Evolutionary conservation across 1,140 invertebrate species (phyloP).

Genomic region (Drosophila orosa): DNA sequence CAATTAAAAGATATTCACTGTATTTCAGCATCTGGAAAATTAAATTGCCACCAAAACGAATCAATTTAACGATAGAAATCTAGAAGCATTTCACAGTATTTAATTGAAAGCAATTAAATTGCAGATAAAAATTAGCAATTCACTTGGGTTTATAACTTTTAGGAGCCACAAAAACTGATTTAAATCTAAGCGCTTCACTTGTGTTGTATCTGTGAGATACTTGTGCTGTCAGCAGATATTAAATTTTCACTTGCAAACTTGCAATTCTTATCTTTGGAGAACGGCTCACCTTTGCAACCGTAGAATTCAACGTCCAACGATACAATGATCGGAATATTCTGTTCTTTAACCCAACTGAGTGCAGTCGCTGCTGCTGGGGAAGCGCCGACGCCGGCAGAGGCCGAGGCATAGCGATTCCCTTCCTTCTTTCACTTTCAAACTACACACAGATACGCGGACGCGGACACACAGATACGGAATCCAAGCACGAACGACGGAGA

Average conservation of each 20-base stretch:
- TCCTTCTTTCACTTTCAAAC: constrained; percentile 80
- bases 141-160: constrained; percentile 19
- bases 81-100: constrained; percentile 5
- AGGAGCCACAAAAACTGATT: constrained; percentile 43
- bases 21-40: constrained; percentile 9
- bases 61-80: constrained; percentile 11
- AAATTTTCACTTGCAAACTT: constrained; percentile 38
- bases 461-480: constrained; percentile 16
- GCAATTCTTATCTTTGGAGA: constrained; percentile 63
- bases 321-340: constrained; percentile 83
- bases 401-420: constrained; percentile 58
- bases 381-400: constrained; percentile 27
- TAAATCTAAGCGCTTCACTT: constrained; percentile 26
- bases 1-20: constrained; percentile 18
- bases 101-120: constrained; percentile 5
- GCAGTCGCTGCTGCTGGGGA: constrained; percentile 49
- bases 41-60: constrained; percentile 14
- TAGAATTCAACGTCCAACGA: constrained; percentile 84
- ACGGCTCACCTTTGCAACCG: constrained; percentile 84
- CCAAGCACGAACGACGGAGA: constrained; percentile 47
- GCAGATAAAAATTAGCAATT: constrained; percentile 13
- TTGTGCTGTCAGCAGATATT: constrained; percentile 8
- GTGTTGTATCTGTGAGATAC: constrained; percentile 24
- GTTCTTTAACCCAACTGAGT: constrained; percentile 71
- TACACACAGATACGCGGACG: constrained; percentile 39